phyloP scores from a whole-genome alignment of 2,797 vertebrate species.

The Acanthiza pusilla region DNA sequence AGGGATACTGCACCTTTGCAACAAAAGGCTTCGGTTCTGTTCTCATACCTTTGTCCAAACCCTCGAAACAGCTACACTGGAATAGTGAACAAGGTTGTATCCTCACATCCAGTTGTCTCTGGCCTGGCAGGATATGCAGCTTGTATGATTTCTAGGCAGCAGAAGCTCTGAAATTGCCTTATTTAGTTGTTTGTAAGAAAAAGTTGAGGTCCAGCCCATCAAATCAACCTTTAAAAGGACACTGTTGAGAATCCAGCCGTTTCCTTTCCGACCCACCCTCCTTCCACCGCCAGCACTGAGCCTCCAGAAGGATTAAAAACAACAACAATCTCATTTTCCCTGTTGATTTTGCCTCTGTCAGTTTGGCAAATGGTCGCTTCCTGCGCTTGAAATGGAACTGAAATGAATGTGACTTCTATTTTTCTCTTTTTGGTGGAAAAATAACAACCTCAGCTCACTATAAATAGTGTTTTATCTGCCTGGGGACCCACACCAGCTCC shows the following conservation, averaged over 20 bases:
- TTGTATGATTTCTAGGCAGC: constrained; percentile 60
- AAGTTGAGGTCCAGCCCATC: not conserved
- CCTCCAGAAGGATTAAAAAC: constrained; percentile 46
- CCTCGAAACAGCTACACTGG: not conserved
- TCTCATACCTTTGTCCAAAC: constrained; percentile 22
- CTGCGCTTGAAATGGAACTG: constrained; percentile 46
- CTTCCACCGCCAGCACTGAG: constrained; percentile 41
- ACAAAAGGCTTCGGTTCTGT: not conserved
- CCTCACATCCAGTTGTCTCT: constrained; percentile 46
- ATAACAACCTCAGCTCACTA: not conserved
- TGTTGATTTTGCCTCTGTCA: constrained; percentile 42
- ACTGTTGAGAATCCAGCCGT: not conserved
- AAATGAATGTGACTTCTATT: not conserved
- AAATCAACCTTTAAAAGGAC: constrained; percentile 21
- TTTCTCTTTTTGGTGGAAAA: not conserved
- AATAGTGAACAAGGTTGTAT: constrained; percentile 18
- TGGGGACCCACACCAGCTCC: not conserved
- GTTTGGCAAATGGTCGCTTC: constrained; percentile 54
- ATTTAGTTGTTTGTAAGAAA: constrained; percentile 11
- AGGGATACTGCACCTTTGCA: constrained; percentile 32
- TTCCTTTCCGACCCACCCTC: constrained; percentile 30
- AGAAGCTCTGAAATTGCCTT: constrained; percentile 63
- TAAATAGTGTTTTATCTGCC: constrained; percentile 27
- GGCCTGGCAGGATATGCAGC: constrained; percentile 47
- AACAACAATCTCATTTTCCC: constrained; percentile 59